Percentiles rank a stretch among this genome's conserved stretches.
Conservation (phyloP, 2,113 vertebrate species). For the Myrmecophaga tridactyla region DNA sequence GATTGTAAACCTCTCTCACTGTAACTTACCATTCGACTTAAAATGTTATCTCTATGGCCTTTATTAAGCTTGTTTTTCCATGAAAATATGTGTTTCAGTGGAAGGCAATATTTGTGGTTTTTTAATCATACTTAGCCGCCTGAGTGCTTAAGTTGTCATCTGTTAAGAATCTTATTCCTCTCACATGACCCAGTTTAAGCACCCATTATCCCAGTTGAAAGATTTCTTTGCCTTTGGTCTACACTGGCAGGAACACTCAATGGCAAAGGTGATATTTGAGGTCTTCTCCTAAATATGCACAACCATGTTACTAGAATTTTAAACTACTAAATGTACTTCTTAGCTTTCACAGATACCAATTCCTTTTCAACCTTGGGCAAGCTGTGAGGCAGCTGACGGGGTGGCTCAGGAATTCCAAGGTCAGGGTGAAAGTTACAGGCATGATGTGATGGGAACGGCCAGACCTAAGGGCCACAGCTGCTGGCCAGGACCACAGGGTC, state of each 20-base stretch:
- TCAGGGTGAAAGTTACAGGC: background rate
- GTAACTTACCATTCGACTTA: background rate
- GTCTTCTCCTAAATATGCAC: background rate
- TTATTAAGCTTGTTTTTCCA: conserved; percentile 46
- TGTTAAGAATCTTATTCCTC: conserved; percentile 36
- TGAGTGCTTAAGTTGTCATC: conserved; percentile 36
- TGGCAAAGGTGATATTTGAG: background rate
- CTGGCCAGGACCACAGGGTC: fast-evolving
- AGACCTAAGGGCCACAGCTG: background rate
- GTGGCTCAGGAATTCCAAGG: background rate
- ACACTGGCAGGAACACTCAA: background rate
- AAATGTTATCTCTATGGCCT: conserved; percentile 8
- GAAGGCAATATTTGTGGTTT: conserved; percentile 48
- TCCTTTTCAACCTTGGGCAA: background rate
- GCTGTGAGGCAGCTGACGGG: background rate
- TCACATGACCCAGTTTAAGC: background rate
- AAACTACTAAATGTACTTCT: background rate
- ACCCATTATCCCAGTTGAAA: background rate
- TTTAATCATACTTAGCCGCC: conserved; percentile 50
- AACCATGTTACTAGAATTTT: background rate
- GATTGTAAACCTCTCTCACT: background rate
- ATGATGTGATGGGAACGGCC: background rate
- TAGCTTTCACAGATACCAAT: background rate
- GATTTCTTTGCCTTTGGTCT: background rate
- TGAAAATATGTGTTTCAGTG: conserved; percentile 4